These are phyloP conservation scores for Ictalurus punctatus DNA, from an alignment of 2,113 vertebrate genomes.

Conservation along the genomic window DNA sequence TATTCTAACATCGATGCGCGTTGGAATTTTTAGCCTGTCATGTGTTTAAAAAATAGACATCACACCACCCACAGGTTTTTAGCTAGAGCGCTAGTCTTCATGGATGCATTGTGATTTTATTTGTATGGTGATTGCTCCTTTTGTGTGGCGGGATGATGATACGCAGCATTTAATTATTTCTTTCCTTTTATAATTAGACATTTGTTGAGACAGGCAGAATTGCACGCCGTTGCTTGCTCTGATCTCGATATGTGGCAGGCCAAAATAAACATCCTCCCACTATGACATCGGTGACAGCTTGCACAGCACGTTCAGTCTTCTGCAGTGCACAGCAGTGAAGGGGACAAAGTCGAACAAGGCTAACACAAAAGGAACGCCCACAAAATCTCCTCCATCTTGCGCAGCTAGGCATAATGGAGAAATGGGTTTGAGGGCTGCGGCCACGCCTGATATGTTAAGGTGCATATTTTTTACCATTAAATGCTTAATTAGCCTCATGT, in stretches of 20 bases:
- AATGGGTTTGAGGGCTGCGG: conserved; percentile 37
- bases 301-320: conserved; percentile 48
- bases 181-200: conserved; percentile 50
- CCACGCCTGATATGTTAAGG: conserved; percentile 21
- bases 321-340: conserved; percentile 36
- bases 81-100: not conserved
- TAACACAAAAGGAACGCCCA: conserved; percentile 45
- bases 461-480: too few relatives aligned
- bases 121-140: conserved; percentile 34
- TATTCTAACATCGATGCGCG: not conserved
- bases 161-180: conserved; percentile 34
- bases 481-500: too few relatives aligned
- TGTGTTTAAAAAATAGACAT: not conserved
- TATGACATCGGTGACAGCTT: conserved; percentile 48
- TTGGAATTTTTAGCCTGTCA: not conserved
- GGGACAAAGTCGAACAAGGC: conserved; percentile 30
- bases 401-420: conserved; percentile 47
- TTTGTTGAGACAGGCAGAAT: conserved; percentile 45
- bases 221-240: conserved; percentile 26
- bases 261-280: conserved; percentile 57
- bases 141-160: conserved; percentile 37
- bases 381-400: conserved; percentile 50
- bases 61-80: conserved; percentile 35
- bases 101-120: conserved; percentile 14
- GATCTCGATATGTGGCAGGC: conserved; percentile 49